Base-by-base conservation (phyloP, 2,888 invertebrate genomes). In the Drosophila acutilabella region DNA sequence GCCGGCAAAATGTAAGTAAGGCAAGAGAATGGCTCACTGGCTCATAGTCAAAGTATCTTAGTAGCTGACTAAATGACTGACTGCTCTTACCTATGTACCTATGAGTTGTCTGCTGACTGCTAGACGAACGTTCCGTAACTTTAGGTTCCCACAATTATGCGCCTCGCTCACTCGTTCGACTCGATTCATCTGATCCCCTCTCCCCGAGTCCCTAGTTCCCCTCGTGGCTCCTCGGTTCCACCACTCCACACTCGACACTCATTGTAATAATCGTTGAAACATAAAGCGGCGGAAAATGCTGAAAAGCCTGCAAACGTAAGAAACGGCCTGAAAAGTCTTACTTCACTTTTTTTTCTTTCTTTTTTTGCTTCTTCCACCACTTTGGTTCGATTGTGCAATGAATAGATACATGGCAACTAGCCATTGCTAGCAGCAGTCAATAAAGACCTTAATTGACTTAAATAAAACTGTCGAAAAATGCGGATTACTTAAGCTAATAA, bases 61-160 rank as follows among this genome's bases (percentile, higher is more conserved):
- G 59, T 64, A 53, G 65, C 64, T 71, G 56, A 45, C 61, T 68
- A 71, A 60, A 59, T 76, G 77, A 44, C 61, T 68, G 75, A 60
- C 64, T 76, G 74, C 83, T 74, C 83, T 83, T 78, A 81, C 70
- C 61, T 70, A 70, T 77, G 58, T 57, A 42, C 23, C 42, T 41
- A 23, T 33, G 45, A 20, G n/a, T 11, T 67, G 81, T 83, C 83
- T 84, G 70, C 78, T 59, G 74, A 48, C 65, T 50, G 87, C 87
- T 80, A 81, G 83, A 77, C 80, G 62, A 81, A 59, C 84, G 84
- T 83, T 84, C 81, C 84, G 83, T 84, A 83, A 86, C 83, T 81
- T 81, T 82, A 80, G 80, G 86, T 87, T 83, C 83, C 83, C 83
- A 83, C 83, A 87, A 83, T 83, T 83, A 83, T 81, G 83, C 81